Base-by-base conservation (phyloP, 2,113 vertebrate species). In the Setophaga kirtlandii region DNA sequence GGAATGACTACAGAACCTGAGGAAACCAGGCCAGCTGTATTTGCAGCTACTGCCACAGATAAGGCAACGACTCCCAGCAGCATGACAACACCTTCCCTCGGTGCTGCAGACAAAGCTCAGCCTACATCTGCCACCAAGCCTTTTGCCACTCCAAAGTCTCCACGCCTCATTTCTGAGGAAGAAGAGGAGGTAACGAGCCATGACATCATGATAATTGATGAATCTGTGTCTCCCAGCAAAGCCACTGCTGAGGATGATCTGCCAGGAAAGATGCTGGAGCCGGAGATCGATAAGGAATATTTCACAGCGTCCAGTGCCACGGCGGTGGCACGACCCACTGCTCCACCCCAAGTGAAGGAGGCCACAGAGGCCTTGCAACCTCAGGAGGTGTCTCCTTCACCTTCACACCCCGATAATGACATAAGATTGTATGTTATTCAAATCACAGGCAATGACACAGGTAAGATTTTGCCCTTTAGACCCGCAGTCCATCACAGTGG, bases 391-490 rank as follows among this genome's bases (percentile, higher is more conserved):
- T 92, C 97, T 87, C 94, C 95, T 90, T 95, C 97, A 56, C 95
- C 98, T 96, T 93, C 97, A 95, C 89, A 97, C 58, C 63, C 93
- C 76, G 95, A 96, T 96, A 96, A 96, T 96, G 97, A 98, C 78
- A 95, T 98, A 95, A 98, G 97, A 91, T 52, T 99, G 90, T 98
- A 98, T 96, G 82, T 99, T 89, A 97, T 99, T 97, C 95, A 96
- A 95, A 87, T 98, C 90, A 90, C 97, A 89, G 94, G 98, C 92
- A 99, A 99, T 79, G 97, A 98, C 42, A 98, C 99, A 99, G 99
- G 99, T 99, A 99, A 98, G 98, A 96, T 78, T 97, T 97, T 98
- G 64, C 84, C 94, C 96, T 97, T 95, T 97, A 97, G 97, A 96
- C 47, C 55, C 62, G 5, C 42, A 88, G 87, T 94, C 96, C 95